phyloP scores from a whole-genome alignment of 2,113 vertebrate species.

The Choloepus hoffmanni region DNA sequence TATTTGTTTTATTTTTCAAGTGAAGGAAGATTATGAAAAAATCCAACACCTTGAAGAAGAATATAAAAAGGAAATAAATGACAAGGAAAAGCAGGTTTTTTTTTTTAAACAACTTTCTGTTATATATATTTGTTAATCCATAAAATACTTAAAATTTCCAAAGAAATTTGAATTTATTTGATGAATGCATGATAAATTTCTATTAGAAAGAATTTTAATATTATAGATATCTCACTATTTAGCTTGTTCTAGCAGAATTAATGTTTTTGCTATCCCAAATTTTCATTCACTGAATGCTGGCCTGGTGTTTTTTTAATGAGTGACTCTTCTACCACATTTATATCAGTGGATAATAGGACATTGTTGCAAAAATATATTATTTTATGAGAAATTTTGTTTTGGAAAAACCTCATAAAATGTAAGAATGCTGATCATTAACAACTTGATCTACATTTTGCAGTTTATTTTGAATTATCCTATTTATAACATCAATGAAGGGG shows the following conservation, averaged over 20 bases:
- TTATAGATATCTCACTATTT: conserved; percentile 11
- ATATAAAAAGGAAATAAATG: conserved; percentile 86
- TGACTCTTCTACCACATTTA: background rate
- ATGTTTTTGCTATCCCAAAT: conserved; percentile 45
- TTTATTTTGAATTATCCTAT: conserved; percentile 60
- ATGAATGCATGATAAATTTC: background rate
- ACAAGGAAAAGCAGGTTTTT: conserved; percentile 92
- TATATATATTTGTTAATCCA: conserved; percentile 40
- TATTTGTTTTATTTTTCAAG: conserved; percentile 85
- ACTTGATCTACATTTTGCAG: background rate
- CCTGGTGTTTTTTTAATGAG: background rate
- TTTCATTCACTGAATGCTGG: background rate
- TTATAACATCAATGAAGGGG: background rate
- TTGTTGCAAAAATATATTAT: conserved; percentile 39
- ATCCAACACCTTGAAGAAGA: conserved; percentile 89
- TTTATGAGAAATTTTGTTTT: conserved; percentile 57
- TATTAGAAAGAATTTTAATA: conserved; percentile 44
- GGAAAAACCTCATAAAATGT: conserved; percentile 43
- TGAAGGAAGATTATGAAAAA: conserved; percentile 91
- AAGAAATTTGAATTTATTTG: conserved; percentile 46
- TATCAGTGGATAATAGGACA: conserved; percentile 10
- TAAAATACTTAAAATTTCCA: conserved; percentile 33
- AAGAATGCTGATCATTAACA: conserved; percentile 1
- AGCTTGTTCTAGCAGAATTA: background rate
- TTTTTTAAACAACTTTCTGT: background rate